Conservation (phyloP, 2,888 invertebrate genomes). For the Neoitamus cyanurus region DNA sequence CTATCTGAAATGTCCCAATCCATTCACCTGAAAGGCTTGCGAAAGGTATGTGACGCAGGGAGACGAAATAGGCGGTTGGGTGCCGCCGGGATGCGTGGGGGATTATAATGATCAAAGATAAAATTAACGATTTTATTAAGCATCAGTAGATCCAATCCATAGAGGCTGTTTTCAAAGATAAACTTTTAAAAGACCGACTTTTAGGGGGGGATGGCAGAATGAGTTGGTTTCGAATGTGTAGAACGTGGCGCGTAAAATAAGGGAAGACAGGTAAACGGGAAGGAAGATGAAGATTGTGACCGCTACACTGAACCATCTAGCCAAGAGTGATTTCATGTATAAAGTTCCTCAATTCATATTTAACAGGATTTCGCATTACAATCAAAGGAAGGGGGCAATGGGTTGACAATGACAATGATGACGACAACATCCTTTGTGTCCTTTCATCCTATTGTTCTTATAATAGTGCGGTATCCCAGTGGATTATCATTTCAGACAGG, state of each 20-base stretch:
- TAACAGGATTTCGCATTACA: not conserved
- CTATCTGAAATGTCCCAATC: not conserved
- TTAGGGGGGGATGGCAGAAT: not conserved
- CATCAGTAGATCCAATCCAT: not conserved
- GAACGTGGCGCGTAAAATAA: not conserved
- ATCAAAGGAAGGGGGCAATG: not conserved
- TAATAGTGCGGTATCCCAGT: not conserved
- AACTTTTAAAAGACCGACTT: not conserved
- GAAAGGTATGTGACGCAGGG: no score
- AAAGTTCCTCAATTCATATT: not conserved
- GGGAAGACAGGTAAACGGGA: not conserved
- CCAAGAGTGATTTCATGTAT: not conserved
- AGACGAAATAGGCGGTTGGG: no score
- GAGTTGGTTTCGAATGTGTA: not conserved
- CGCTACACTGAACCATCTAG: not conserved
- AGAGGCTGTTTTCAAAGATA: not conserved
- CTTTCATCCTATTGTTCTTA: not conserved
- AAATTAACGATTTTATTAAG: not conserved
- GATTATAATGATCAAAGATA: not conserved
- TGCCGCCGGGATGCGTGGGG: no score
- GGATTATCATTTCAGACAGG: not conserved
- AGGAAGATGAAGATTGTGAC: not conserved
- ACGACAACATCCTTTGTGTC: not conserved
- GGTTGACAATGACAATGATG: not conserved
- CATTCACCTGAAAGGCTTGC: not conserved